Evolutionary conservation across 2,888 invertebrate species (phyloP), one percentile per base, ranked within the genome.

Genomic region (Dynastes tityus): DNA sequence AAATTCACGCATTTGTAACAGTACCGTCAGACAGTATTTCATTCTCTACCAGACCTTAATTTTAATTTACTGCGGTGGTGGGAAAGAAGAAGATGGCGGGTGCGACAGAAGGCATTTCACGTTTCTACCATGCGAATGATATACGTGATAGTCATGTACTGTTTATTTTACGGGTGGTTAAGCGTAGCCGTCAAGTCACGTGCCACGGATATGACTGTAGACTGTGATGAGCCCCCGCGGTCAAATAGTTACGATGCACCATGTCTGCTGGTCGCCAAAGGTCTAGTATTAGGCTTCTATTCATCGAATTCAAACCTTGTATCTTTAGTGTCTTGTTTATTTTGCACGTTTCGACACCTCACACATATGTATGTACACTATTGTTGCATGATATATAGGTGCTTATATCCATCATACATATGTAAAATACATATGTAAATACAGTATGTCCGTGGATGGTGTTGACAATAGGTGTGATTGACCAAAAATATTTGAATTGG

Each of bases 161-260:
- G 76, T 76, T 76, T 76, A 64, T 67, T 76, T 76, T 78, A 77
- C 77, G 73, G 79, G 71, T 71, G 73, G 73, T 79, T 76, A 77
- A 77, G 81, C 64, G 78, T 71, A 76, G 63, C 77, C 79, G 79
- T 79, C 68, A 79, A 80, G 81, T 83, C 83, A 83, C 83, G 83
- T 82, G 80, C 79, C 79, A 80, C 80, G 82, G 80, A 83, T 83
- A 82, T 81, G 82, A 81, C 81, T 77, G 80, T 78, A 53, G 58
- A 58, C 73, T 79, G 82, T 82, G 83, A 83, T 83, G 83, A 83
- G 81, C 81, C 81, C 81, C 80, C 79, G 80, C 80, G 82, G 82
- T 83, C 82, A 83, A 81, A 83, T 82, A 81, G 81, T 79, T 81
- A 81, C 80, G 79, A 79, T 79, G 81, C 81, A 79, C 81, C 81